Evolutionary conservation across 1,140 invertebrate species (phyloP).

Genomic region (Centruroides sculpturatus): DNA sequence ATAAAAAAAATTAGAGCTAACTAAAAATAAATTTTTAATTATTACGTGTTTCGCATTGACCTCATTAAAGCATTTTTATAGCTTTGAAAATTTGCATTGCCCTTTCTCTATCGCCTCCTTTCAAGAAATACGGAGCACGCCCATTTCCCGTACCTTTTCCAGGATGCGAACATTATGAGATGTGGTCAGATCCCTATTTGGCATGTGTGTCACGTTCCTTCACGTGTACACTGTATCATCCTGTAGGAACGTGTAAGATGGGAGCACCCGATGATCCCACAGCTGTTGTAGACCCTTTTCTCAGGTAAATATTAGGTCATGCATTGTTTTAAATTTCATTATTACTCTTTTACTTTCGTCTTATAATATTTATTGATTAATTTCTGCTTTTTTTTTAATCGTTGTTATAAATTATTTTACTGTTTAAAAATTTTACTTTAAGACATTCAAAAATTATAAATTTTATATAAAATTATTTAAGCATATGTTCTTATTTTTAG

Average conservation of each 20-base stretch:
- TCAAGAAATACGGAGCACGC: slow-evolving; percentile 14
- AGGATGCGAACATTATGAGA: slow-evolving; percentile 53
- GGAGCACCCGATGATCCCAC: slow-evolving; percentile 53
- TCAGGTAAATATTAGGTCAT: slow-evolving; percentile 26
- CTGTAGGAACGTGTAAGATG: slow-evolving; percentile 51
- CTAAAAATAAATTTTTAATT: too few species aligned
- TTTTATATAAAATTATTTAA: too few species aligned
- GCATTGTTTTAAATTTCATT: too few species aligned
- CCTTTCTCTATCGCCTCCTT: slow-evolving; percentile 12
- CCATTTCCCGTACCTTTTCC: slow-evolving; percentile 39
- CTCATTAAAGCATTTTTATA: neutral
- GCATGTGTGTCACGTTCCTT: slow-evolving; percentile 71
- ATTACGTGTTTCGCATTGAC: too few species aligned
- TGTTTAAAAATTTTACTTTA: too few species aligned
- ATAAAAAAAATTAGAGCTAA: too few species aligned
- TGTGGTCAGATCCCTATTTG: slow-evolving; percentile 62
- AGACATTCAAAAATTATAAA: too few species aligned
- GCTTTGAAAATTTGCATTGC: slow-evolving; percentile 19
- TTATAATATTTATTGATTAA: too few species aligned
- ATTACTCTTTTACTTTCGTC: too few species aligned
- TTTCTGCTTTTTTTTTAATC: too few species aligned
- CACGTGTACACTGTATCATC: slow-evolving; percentile 64
- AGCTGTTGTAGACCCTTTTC: slow-evolving; percentile 63
- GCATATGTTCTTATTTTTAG: too few species aligned
- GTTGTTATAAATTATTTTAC: too few species aligned